Evolutionary conservation across 2,797 vertebrate species (phyloP).

Genomic region (Typhlichthys eigenmanni): DNA sequence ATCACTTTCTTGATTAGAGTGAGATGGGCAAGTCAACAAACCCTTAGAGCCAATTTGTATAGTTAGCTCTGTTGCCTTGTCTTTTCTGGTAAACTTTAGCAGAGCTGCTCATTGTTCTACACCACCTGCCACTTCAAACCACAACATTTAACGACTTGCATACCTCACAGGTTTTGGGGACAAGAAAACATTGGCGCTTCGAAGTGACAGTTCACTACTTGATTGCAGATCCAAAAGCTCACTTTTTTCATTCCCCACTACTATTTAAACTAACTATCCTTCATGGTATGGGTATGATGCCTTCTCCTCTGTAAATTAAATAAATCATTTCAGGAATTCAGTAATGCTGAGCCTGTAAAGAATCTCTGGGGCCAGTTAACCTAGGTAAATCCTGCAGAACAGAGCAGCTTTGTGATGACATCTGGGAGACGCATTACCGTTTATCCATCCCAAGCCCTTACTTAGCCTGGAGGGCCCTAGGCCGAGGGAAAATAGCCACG

Average conservation of each 20-base stretch:
- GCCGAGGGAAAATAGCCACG: neutral
- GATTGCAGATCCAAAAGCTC: no score
- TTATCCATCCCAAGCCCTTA: constrained; percentile 19
- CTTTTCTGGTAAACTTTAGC: constrained; percentile 3
- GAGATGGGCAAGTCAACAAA: no score
- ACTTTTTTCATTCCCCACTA: no score
- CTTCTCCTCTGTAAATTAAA: neutral
- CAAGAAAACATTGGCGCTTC: neutral
- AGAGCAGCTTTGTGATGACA: constrained; percentile 57
- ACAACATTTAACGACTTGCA: neutral
- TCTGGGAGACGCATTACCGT: constrained; percentile 55
- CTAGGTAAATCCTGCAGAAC: constrained; percentile 18
- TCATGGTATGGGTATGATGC: neutral
- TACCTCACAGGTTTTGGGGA: neutral
- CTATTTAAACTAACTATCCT: no score
- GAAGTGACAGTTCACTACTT: neutral
- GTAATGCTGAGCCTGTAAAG: neutral
- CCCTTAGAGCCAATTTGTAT: no score
- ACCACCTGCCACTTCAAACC: neutral
- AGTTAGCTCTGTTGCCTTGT: no score
- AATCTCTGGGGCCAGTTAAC: neutral
- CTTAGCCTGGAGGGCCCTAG: constrained; percentile 11
- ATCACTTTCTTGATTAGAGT: constrained; percentile 3
- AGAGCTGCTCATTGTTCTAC: neutral
- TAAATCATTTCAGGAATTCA: neutral